phyloP scores from a whole-genome alignment of 2,888 invertebrate genomes.

The Malacosoma neustria region DNA sequence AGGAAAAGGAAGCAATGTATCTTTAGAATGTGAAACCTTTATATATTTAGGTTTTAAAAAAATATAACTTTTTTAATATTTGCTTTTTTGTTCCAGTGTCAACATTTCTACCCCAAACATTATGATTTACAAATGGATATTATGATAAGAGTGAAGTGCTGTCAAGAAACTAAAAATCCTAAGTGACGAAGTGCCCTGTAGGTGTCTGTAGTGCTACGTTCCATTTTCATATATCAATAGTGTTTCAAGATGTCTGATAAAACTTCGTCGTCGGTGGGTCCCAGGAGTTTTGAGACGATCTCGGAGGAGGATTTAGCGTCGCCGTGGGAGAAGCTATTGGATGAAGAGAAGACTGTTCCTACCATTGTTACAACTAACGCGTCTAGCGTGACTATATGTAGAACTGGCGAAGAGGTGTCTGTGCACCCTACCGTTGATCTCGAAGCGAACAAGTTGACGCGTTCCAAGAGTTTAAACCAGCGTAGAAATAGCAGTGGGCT shows the following conservation, averaged over 20 bases:
- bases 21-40: too few relatives aligned
- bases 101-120: slow-evolving; percentile 74
- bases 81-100: slow-evolving; percentile 65
- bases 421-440: slow-evolving; percentile 40
- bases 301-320: slow-evolving; percentile 65
- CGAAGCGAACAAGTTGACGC: slow-evolving; percentile 55
- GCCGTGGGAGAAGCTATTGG: slow-evolving; percentile 68
- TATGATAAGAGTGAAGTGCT: slow-evolving; percentile 75
- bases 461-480: slow-evolving; percentile 66
- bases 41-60: too few relatives aligned
- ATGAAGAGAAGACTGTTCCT: slow-evolving; percentile 59
- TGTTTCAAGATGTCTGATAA: slow-evolving; percentile 62
- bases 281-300: slow-evolving; percentile 69
- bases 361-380: slow-evolving; percentile 64
- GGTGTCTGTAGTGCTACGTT: slow-evolving; percentile 69
- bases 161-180: slow-evolving; percentile 74
- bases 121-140: slow-evolving; percentile 76
- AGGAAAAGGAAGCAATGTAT: too few relatives aligned
- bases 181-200: slow-evolving; percentile 71
- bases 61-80: background rate
- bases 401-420: slow-evolving; percentile 43
- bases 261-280: slow-evolving; percentile 64
- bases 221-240: slow-evolving; percentile 35
- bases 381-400: slow-evolving; percentile 52
- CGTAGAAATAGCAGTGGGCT: slow-evolving; percentile 69